phyloP scores from a whole-genome alignment of 2,113 vertebrate genomes.

The Thalassoma bifasciatum region DNA sequence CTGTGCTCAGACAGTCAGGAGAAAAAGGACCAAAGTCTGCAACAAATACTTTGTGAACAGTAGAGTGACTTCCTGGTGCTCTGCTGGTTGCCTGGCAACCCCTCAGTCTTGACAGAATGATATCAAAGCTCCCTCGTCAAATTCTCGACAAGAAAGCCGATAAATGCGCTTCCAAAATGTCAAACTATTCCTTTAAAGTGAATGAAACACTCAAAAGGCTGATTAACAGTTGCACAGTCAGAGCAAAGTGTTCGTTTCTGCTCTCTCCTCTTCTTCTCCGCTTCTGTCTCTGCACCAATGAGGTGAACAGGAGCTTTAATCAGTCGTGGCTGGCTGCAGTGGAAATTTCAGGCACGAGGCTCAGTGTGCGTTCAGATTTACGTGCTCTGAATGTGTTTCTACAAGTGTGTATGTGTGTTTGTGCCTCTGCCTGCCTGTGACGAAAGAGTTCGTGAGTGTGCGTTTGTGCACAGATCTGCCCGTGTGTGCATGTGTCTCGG shows the following conservation, averaged over 20 bases:
- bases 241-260: no score
- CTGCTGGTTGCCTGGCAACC: slow-evolving; percentile 53
- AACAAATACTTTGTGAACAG: slow-evolving; percentile 6
- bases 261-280: slow-evolving; percentile 1
- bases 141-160: slow-evolving; percentile 5
- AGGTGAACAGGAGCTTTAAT: slow-evolving; percentile 54
- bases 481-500: slow-evolving; percentile 30
- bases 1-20: not conserved
- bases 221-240: not conserved
- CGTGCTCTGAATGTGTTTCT: slow-evolving; percentile 62
- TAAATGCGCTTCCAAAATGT: slow-evolving; percentile 5
- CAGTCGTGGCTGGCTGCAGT: slow-evolving; percentile 61
- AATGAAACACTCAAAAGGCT: not conserved
- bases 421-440: slow-evolving; percentile 16
- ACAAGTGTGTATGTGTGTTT: slow-evolving; percentile 39
- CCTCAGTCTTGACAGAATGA: slow-evolving; percentile 4
- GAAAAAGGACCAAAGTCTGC: not conserved
- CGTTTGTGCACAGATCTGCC: not conserved
- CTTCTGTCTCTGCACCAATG: slow-evolving; percentile 48
- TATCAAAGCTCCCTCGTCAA: slow-evolving; percentile 18
- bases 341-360: slow-evolving; percentile 61
- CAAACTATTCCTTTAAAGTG: slow-evolving; percentile 11
- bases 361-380: slow-evolving; percentile 65
- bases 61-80: slow-evolving; percentile 11
- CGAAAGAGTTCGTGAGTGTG: no score